phyloP scores from a whole-genome alignment of 2,888 invertebrate genomes.

The Margaritifera margaritifera region DNA sequence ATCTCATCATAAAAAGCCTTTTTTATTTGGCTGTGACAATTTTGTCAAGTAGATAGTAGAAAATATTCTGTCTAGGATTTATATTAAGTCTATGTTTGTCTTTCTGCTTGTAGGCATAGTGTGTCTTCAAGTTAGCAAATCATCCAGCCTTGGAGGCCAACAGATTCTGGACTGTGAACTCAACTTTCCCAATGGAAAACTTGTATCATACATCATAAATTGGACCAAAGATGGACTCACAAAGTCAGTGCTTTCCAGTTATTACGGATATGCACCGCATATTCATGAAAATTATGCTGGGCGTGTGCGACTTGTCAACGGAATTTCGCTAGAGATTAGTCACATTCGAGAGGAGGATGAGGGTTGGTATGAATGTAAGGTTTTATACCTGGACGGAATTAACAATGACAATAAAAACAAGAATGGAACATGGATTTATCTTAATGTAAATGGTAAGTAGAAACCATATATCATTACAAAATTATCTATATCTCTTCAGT shows the following conservation, averaged over 20 bases:
- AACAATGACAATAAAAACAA: conserved; percentile 76
- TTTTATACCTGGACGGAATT: conserved; percentile 95
- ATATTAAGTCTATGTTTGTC: no score
- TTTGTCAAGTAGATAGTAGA: no score
- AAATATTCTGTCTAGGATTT: no score
- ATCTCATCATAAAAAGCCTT: no score
- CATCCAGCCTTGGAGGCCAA: conserved; percentile 96
- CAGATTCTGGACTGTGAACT: conserved; percentile 98
- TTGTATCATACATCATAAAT: conserved; percentile 97
- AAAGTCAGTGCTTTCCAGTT: conserved; percentile 98
- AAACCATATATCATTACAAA: conserved; percentile 1
- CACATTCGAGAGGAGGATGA: conserved; percentile 93
- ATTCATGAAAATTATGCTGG: conserved; percentile 80
- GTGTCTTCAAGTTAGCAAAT: conserved; percentile 77
- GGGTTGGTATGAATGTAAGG: conserved; percentile 97
- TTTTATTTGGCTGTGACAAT: no score
- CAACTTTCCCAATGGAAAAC: conserved; percentile 91
- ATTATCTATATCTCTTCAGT: neutral
- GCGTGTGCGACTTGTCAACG: conserved; percentile 73
- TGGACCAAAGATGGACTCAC: conserved; percentile 99
- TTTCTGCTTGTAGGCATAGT: conserved; percentile 29
- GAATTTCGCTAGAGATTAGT: conserved; percentile 86
- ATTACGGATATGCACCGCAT: conserved; percentile 97
- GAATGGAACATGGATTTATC: conserved; percentile 97
- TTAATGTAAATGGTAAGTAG: conserved; percentile 92